Conservation (phyloP, 2,113 vertebrate genomes). For the Prinia subflava region DNA sequence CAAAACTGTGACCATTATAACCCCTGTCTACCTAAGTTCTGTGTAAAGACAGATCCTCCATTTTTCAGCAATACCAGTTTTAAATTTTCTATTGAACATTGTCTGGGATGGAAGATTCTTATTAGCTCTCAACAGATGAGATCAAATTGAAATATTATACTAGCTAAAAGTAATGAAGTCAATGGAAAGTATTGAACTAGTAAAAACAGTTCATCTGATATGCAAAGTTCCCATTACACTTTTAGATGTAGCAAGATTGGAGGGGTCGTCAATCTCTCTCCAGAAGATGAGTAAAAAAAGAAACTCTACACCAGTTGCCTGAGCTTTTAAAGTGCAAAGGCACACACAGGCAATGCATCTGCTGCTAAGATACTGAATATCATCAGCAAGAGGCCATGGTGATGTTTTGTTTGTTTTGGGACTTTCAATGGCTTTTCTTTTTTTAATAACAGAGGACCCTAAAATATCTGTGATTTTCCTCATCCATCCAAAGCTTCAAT, state of each 20-base stretch:
- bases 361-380: not conserved
- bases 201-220: not conserved
- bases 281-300: not conserved
- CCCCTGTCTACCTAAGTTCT: not conserved
- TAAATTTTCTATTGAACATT: not conserved
- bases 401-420: not conserved
- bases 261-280: not conserved
- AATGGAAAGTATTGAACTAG: not conserved
- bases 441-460: not conserved
- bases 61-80: not conserved
- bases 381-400: not conserved
- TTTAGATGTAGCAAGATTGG: not conserved
- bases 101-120: not conserved
- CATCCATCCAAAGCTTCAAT: not conserved
- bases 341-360: not conserved
- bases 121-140: not conserved
- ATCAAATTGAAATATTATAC: not conserved
- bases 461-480: not conserved
- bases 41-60: not conserved
- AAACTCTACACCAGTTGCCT: not conserved
- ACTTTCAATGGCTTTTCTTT: not conserved
- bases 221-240: not conserved
- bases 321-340: not conserved
- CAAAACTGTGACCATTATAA: not conserved
- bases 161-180: not conserved